A percentile compares a stretch with the other conserved stretches of the same genome.
phyloP scores from a whole-genome alignment of 1,140 invertebrate species.

The Brachionus sp. region DNA sequence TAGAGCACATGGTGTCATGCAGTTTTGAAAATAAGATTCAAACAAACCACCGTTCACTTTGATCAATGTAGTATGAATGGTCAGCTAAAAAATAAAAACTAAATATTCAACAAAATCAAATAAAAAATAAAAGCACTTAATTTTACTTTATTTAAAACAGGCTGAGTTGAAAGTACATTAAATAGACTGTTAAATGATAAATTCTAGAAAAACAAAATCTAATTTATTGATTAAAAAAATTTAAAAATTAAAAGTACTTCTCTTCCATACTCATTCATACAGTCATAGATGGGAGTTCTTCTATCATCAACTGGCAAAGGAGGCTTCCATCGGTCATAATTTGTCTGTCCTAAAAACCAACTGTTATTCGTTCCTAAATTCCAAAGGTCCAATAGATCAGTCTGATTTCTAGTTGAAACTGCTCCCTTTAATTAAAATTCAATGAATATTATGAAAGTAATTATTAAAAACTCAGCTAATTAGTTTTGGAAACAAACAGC shows the following conservation, averaged over 20 bases:
- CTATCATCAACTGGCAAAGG: constrained; percentile 64
- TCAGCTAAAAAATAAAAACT: background rate
- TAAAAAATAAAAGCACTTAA: background rate
- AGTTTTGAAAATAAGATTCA: background rate
- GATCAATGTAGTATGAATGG: background rate
- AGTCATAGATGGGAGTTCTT: constrained; percentile 61
- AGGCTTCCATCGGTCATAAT: constrained; percentile 65
- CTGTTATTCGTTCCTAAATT: background rate
- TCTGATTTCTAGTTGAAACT: background rate
- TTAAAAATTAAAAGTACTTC: background rate
- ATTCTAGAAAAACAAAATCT: background rate
- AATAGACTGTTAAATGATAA: background rate
- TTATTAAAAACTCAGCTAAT: no score
- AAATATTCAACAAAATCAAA: background rate
- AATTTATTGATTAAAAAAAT: background rate
- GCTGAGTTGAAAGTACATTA: background rate
- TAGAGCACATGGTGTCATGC: background rate
- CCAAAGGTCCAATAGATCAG: background rate
- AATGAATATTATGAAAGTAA: no score
- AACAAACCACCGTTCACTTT: background rate
- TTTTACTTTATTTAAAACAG: background rate
- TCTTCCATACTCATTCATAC: constrained; percentile 57
- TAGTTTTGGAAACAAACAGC: no score
- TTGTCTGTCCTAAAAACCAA: constrained; percentile 65
- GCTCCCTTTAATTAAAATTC: constrained; percentile 51